These are phyloP conservation scores for Propsilocerus akamusi DNA, from an alignment of 1,140 invertebrate species.

Conservation along the genomic window DNA sequence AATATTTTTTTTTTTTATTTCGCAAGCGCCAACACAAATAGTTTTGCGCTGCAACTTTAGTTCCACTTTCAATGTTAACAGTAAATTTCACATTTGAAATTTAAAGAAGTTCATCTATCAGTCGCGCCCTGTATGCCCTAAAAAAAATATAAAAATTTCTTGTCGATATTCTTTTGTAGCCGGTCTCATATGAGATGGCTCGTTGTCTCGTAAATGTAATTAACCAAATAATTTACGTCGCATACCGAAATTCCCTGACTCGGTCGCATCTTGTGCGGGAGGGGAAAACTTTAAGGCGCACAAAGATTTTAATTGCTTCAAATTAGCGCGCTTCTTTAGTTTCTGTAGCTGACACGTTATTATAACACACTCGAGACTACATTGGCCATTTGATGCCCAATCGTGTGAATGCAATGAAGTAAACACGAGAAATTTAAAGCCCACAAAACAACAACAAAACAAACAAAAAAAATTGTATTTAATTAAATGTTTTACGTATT, in stretches of 20 bases:
- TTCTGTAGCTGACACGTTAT: too few relatives aligned
- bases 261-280: not conserved
- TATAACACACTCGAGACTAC: too few relatives aligned
- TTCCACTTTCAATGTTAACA: not conserved
- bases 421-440: too few relatives aligned
- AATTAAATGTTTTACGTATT: too few relatives aligned
- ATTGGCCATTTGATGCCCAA: too few relatives aligned
- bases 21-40: slow-evolving; percentile 2
- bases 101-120: not conserved
- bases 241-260: slow-evolving; percentile 2
- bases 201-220: not conserved
- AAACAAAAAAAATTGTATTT: too few relatives aligned
- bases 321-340: not conserved
- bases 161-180: too few relatives aligned
- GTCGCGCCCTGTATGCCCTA: not conserved
- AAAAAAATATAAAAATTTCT: not conserved
- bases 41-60: too few relatives aligned
- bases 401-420: too few relatives aligned
- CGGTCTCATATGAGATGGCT: too few relatives aligned
- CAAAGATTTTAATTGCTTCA: not conserved
- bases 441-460: too few relatives aligned
- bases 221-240: slow-evolving; percentile 2
- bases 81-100: not conserved
- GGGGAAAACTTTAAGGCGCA: not conserved
- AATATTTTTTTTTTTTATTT: too few relatives aligned